Conservation (phyloP, 1,140 invertebrate species). For the Asbolus verrucosus region DNA sequence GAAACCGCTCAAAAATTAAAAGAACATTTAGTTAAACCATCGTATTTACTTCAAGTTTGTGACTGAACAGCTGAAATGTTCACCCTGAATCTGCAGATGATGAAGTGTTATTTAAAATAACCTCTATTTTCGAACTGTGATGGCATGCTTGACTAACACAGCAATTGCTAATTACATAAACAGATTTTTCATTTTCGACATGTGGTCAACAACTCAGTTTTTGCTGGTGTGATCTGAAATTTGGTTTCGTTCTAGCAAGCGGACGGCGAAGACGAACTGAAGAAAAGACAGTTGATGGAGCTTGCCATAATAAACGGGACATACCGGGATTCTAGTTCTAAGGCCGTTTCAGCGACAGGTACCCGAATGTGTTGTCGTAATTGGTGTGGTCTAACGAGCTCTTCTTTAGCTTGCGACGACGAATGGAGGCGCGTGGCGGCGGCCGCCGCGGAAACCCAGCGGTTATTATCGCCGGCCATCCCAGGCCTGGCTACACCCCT, state of each 20-base stretch:
- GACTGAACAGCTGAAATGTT: too few relatives aligned
- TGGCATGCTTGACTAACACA: conserved; percentile 12
- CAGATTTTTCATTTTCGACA: conserved; percentile 23
- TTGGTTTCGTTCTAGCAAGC: conserved; percentile 78
- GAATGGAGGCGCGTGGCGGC: conserved; percentile 83
- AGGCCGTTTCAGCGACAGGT: conserved; percentile 81
- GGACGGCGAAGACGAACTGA: conserved; percentile 99
- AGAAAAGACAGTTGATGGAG: conserved; percentile 99
- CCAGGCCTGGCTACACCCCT: conserved; percentile 74
- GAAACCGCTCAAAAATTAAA: too few relatives aligned
- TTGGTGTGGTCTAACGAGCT: conserved; percentile 4
- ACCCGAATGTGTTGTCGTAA: too few relatives aligned
- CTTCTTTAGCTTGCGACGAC: conserved; percentile 76
- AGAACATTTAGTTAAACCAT: too few relatives aligned
- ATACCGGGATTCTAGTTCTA: conserved; percentile 94
- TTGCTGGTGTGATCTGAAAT: conserved; percentile 3
- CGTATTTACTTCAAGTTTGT: too few relatives aligned
- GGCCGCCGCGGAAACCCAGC: conserved; percentile 78
- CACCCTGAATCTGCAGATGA: too few relatives aligned
- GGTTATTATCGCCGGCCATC: conserved; percentile 75
- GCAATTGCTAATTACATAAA: conserved; percentile 16
- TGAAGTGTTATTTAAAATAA: too few relatives aligned
- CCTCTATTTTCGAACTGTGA: too few relatives aligned
- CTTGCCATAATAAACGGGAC: conserved; percentile 99
- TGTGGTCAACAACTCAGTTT: conserved; percentile 22